These are phyloP conservation scores for Abrostola triplasia DNA, from an alignment of 2,888 invertebrate genomes.

Conservation along the genomic window DNA sequence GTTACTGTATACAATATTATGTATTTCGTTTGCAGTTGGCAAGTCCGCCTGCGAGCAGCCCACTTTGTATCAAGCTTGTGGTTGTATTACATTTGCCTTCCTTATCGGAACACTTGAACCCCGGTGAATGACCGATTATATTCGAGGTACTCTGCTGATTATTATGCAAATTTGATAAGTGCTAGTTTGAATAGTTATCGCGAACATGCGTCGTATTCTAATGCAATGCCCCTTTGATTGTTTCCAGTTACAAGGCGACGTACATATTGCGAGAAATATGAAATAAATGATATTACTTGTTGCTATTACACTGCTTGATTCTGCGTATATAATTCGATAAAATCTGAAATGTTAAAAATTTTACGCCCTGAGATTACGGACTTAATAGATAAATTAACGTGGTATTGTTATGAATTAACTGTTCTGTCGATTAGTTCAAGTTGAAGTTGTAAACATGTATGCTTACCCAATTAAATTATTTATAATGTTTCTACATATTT, in stretches of 20 bases:
- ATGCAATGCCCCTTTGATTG: constrained; percentile 25
- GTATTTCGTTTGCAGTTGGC: constrained; percentile 47
- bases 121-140: constrained; percentile 29
- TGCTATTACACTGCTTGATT: neutral
- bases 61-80: constrained; percentile 34
- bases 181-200: neutral
- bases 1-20: constrained; percentile 7
- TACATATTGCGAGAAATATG: constrained; percentile 10
- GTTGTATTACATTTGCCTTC: constrained; percentile 41
- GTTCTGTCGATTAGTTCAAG: no score
- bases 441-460: no score
- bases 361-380: no score
- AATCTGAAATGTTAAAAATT: neutral
- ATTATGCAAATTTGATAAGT: constrained; percentile 15
- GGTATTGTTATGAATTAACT: no score
- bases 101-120: constrained; percentile 34
- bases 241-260: constrained; percentile 24
- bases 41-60: constrained; percentile 37
- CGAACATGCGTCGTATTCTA: constrained; percentile 10
- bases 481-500: no score
- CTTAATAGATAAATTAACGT: no score
- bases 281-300: neutral
- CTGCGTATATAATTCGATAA: neutral
- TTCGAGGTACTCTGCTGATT: constrained; percentile 35
- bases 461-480: no score